Conservation (phyloP, 2,888 invertebrate genomes). For the Nymphalis c-album region DNA sequence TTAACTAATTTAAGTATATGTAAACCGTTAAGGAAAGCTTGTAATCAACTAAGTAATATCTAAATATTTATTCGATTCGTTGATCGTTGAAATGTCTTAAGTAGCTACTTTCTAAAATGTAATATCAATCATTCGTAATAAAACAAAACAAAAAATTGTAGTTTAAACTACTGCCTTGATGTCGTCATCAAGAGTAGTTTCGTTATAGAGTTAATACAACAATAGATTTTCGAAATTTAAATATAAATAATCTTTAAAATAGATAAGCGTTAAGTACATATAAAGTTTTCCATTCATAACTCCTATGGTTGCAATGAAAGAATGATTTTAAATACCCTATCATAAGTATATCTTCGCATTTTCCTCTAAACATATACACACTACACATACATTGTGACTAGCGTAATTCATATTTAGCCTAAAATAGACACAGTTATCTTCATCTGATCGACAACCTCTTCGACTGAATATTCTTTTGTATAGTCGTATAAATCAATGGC, state of each 20-base stretch:
- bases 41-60: too few species aligned
- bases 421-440: slow-evolving; percentile 64
- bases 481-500: slow-evolving; percentile 56
- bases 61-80: too few species aligned
- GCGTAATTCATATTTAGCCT: slow-evolving; percentile 42
- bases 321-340: slow-evolving; percentile 17
- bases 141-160: too few species aligned
- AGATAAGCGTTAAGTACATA: neutral
- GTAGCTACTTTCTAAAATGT: too few species aligned
- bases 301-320: neutral
- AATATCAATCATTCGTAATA: too few species aligned
- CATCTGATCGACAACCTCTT: slow-evolving; percentile 53
- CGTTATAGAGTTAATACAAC: slow-evolving; percentile 1
- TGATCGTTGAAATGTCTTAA: too few species aligned
- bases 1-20: too few species aligned
- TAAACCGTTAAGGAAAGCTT: too few species aligned
- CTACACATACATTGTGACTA: slow-evolving; percentile 49
- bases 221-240: neutral
- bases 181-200: neutral
- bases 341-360: slow-evolving; percentile 45
- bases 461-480: slow-evolving; percentile 41
- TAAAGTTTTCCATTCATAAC: slow-evolving; percentile 12
- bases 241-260: neutral
- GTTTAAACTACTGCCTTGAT: too few species aligned
- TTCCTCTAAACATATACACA: slow-evolving; percentile 38